Conservation (phyloP, 1,140 invertebrate species). For the Meteorus sp. region DNA sequence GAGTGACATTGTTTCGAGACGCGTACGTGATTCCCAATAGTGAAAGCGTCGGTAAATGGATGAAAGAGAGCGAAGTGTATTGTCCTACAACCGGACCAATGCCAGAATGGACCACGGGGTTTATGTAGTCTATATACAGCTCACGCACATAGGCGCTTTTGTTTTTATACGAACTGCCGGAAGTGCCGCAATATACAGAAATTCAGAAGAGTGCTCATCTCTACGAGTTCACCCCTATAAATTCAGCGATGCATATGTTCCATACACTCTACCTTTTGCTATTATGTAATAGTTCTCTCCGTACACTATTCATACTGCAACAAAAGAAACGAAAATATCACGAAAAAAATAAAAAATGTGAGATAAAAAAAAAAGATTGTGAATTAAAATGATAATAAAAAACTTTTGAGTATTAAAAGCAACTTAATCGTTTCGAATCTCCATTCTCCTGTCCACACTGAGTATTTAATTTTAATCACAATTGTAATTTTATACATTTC, state of each 20-base stretch:
- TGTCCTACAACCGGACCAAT: slow-evolving; percentile 21
- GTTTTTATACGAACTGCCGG: slow-evolving; percentile 26
- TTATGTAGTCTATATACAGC: too few relatives aligned
- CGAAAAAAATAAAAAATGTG: neutral
- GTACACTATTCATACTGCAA: neutral
- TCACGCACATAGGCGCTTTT: slow-evolving; percentile 19
- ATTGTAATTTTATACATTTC: too few relatives aligned
- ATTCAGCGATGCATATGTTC: slow-evolving; percentile 5
- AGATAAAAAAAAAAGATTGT: too few relatives aligned
- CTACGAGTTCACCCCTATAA: slow-evolving; percentile 3
- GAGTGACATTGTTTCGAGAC: neutral
- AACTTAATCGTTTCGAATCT: too few relatives aligned
- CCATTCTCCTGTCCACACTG: too few relatives aligned
- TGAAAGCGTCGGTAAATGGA: neutral
- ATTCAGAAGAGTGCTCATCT: slow-evolving; percentile 3
- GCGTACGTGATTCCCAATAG: neutral
- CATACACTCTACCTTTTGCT: neutral
- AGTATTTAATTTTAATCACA: too few relatives aligned
- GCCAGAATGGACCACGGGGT: slow-evolving; percentile 23
- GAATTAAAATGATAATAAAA: too few relatives aligned
- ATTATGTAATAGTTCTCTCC: too few relatives aligned
- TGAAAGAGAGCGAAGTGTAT: neutral
- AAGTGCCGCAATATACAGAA: slow-evolving; percentile 10
- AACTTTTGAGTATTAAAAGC: too few relatives aligned
- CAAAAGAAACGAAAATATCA: neutral